phyloP scores from a whole-genome alignment of 2,888 invertebrate genomes.

The Hemithea aestivaria region DNA sequence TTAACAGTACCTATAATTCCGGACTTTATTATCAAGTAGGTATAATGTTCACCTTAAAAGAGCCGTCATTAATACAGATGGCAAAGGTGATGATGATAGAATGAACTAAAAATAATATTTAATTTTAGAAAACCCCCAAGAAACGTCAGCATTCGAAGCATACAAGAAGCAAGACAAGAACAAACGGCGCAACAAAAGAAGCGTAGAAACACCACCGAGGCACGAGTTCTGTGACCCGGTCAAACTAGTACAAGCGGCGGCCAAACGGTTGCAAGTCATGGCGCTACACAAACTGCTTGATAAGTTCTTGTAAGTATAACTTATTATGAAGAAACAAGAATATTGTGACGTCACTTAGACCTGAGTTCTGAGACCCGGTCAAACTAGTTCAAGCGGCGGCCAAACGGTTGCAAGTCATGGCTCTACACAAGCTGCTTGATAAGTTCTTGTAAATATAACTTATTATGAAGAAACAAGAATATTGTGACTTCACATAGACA shows the following conservation, averaged over 20 bases:
- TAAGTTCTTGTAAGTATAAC: conserved; percentile 60
- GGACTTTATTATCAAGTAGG: too few species aligned
- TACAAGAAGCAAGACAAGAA: conserved; percentile 44
- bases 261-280: conserved; percentile 75
- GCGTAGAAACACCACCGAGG: conserved; percentile 38
- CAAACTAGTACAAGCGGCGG: conserved; percentile 76
- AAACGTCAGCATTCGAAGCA: conserved; percentile 74
- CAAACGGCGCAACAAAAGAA: conserved; percentile 40
- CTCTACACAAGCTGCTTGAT: conserved; percentile 72
- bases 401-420: conserved; percentile 71
- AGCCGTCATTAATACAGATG: too few species aligned
- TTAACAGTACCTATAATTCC: too few species aligned
- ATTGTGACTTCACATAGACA: conserved; percentile 43
- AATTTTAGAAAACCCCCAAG: conserved; percentile 53
- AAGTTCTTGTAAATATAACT: conserved; percentile 60
- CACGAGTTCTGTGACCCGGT: conserved; percentile 72
- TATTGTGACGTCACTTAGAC: conserved; percentile 42
- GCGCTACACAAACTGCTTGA: conserved; percentile 72
- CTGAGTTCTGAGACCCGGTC: conserved; percentile 72
- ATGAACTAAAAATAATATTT: too few species aligned
- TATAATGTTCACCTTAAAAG: too few species aligned
- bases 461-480: too few species aligned
- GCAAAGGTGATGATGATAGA: too few species aligned
- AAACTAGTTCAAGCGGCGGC: conserved; percentile 78
- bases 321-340: too few species aligned